Percentiles rank a stretch among this genome's conserved stretches.
These are phyloP conservation scores for Arenaria interpres DNA, from an alignment of 2,113 vertebrate species.

Conservation along the genomic window DNA sequence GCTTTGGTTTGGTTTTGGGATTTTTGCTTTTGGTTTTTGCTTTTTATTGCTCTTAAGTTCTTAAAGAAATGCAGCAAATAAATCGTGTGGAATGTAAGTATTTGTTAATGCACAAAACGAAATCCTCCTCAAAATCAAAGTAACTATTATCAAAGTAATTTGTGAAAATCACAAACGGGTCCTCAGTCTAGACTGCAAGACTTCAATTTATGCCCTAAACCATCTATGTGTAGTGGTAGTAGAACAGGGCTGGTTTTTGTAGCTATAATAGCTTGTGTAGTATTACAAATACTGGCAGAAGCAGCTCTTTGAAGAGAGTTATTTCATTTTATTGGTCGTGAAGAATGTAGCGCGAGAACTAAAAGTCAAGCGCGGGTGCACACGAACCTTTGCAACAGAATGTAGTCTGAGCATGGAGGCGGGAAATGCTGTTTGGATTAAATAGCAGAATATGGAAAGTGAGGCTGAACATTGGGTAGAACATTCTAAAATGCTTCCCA, in stretches of 20 bases:
- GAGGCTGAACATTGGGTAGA: not conserved
- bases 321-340: not conserved
- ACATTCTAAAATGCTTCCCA: not conserved
- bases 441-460: not conserved
- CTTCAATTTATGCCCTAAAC: not conserved
- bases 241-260: not conserved
- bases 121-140: not conserved
- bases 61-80: not conserved
- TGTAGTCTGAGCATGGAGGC: not conserved
- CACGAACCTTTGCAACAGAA: not conserved
- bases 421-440: not conserved
- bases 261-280: not conserved
- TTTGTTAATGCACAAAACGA: accelerated
- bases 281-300: not conserved
- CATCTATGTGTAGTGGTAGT: not conserved
- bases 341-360: not conserved
- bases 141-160: too few relatives aligned
- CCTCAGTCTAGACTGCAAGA: not conserved
- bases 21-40: not conserved
- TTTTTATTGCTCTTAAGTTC: not conserved
- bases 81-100: not conserved
- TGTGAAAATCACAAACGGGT: accelerated
- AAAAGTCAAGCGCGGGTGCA: not conserved
- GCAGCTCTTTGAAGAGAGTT: not conserved
- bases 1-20: not conserved